Evolutionary conservation across 2,888 invertebrate species (phyloP).

Genomic region (Drosophila mettleri): DNA sequence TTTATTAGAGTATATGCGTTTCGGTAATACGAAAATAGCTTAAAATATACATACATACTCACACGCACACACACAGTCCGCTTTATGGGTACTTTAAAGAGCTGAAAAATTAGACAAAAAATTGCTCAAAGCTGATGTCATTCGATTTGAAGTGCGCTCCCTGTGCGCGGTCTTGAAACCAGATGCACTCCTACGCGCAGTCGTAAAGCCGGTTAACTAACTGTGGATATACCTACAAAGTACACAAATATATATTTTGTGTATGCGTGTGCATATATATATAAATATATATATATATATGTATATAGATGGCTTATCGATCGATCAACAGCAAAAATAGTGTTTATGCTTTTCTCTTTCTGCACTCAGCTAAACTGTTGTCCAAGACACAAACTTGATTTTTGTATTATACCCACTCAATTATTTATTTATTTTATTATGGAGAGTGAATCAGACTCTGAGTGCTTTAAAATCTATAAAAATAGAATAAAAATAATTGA

Average conservation of each 20-base stretch:
- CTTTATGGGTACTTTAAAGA: slow-evolving; percentile 35
- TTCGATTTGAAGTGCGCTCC: slow-evolving; percentile 52
- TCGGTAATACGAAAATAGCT: slow-evolving; percentile 22
- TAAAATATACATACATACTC: slow-evolving; percentile 7
- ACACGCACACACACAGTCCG: slow-evolving; percentile 2
- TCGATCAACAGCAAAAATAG: slow-evolving; percentile 31
- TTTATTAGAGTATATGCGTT: slow-evolving; percentile 31
- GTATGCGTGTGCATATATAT: background rate
- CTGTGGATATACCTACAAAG: slow-evolving; percentile 27
- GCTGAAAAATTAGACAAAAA: slow-evolving; percentile 45
- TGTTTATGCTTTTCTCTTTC: slow-evolving; percentile 21
- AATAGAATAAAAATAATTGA: no score
- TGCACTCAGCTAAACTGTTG: background rate
- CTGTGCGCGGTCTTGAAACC: slow-evolving; percentile 55
- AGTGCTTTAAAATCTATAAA: slow-evolving; percentile 2
- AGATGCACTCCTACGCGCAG: slow-evolving; percentile 78
- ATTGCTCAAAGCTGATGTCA: slow-evolving; percentile 61
- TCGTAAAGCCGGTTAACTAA: slow-evolving; percentile 62
- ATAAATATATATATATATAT: background rate
- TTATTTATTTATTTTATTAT: slow-evolving; percentile 5
- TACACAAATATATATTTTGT: slow-evolving; percentile 12
- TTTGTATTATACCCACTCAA: slow-evolving; percentile 4
- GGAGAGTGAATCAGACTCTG: slow-evolving; percentile 24
- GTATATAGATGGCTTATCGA: background rate
- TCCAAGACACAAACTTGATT: slow-evolving; percentile 14